Base-by-base conservation (phyloP, 2,113 vertebrate genomes). In the Miniopterus natalensis region DNA sequence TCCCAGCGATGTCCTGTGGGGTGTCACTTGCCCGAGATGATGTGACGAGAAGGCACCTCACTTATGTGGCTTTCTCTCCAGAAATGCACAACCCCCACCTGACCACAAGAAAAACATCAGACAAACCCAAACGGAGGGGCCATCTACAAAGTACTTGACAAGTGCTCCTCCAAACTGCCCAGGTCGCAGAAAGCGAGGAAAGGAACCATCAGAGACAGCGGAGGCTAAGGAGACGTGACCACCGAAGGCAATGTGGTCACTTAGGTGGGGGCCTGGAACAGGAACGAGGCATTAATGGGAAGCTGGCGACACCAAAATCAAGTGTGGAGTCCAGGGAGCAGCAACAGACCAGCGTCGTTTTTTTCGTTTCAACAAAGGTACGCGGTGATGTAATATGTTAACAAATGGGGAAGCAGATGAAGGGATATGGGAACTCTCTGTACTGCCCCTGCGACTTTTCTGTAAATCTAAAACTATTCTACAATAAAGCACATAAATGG, bases 331-430 rank as follows among this genome's bases (percentile, higher is more conserved):
- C 29, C 0, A 3, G 78, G 8, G 61, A 6, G 18, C 0, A 47
- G 59, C 53, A 20, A 15, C 1, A 1, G 0, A 1, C 31, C 18
- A 1, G 2, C 5, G 63, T 0, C 5, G 47, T 47, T 4, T 51
- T 84, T 84, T 47, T 0, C 14, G 55, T 25, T 57, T 5, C 15
- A 12, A 13, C 14, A 1, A 49, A 40, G 3, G 29, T 20, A 1
- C 12, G 0, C 0, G 51, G 47, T 15, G 47, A 27, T 0, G 7
- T 1, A 0, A 57, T 80, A 45, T 4, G n/a, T 2, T 40, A 14
- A 3, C 13, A 4, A 29, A 40, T 6, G 6, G 40, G 40, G 8
- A 23, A 3, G 18, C 9, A 31, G 23, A 6, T 11, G 71, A 8
- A 20, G 71, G 31, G 31, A 2, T 0, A 1, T 8, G 40, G 36